Evolutionary conservation across 2,888 invertebrate species (phyloP), one percentile per base, ranked within the genome.

Genomic region (Bhutanitis thaidina): DNA sequence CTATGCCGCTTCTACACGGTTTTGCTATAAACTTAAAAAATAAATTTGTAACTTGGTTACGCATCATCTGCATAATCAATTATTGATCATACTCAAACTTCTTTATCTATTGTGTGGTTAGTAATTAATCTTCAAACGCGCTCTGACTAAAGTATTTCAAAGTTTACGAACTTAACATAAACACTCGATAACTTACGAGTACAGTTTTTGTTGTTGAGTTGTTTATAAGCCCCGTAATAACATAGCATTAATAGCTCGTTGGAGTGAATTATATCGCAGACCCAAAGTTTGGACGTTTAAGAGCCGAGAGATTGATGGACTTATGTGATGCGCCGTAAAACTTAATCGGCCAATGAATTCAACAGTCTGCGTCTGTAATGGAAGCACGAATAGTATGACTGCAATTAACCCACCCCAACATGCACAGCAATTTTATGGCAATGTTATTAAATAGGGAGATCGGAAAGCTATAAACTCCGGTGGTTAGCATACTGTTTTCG

Each of bases 271-370:
- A 77, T 74, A 67, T 60, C 50, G 54, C 55, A 52, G 59, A 59
- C 63, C 66, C 64, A 66, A 74, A 76, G 60, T 77, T 77, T 56
- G 56, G 66, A 71, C 67, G 62, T 71, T 70, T 70, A 71, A 70
- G 61, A 73, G 67, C 62, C 64, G 48, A 55, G 56, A 70, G 75
- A 77, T 77, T 71, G 73, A 77, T 75, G 66, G 58, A 60, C 56
- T 27, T 29, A 50, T 45, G 53, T 51, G 56, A 45, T 46, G 45
- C 34, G 36, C 25, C 51, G 37, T 52, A 52, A 52, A 52, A 46
- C 41, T 46, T 46, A 52, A 52, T 32, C 46, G 45, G 37, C 37
- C 36, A 52, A 52, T 52, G 45, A 46, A 52, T 46, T 52, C 46
- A 37, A 41, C 43, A 37, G 36, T 12, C 46, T 30, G 36, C 15